phyloP scores from a whole-genome alignment of 2,113 vertebrate genomes.

The Heteronetta atricapilla region DNA sequence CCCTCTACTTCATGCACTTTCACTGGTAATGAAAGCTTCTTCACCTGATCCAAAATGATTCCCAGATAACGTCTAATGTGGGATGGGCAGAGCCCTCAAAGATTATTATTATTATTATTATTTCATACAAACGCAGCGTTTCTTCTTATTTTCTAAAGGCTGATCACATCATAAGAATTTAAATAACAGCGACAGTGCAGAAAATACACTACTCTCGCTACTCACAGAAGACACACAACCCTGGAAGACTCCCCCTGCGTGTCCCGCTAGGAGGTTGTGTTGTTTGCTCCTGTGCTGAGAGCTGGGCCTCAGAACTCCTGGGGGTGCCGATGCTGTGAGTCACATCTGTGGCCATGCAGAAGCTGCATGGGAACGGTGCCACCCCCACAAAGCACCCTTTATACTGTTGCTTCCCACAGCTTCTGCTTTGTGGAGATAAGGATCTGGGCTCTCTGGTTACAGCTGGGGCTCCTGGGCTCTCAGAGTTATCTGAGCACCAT shows the following conservation, averaged over 20 bases:
- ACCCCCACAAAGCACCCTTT: background rate
- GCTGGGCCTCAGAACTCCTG: background rate
- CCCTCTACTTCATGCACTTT: too few relatives aligned
- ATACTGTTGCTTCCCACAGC: background rate
- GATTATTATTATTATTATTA: background rate
- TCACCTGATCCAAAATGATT: background rate
- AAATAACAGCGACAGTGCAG: background rate
- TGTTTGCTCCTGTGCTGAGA: fast-evolving
- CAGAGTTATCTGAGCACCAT: background rate
- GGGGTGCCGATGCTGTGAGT: background rate
- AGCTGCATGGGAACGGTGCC: background rate
- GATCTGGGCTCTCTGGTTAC: conserved; percentile 33
- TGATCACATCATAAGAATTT: background rate
- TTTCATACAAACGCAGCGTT: background rate
- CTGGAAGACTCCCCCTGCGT: fast-evolving
- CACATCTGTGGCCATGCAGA: background rate
- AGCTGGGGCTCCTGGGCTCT: background rate
- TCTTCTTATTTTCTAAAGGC: background rate
- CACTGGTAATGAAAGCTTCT: background rate
- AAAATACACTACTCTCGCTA: background rate
- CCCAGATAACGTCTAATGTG: fast-evolving
- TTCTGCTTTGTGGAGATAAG: background rate
- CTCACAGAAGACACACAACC: background rate
- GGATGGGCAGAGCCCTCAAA: background rate
- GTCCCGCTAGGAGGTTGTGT: too few relatives aligned